Conservation (phyloP, 2,888 invertebrate species). For the Busseola fusca region DNA sequence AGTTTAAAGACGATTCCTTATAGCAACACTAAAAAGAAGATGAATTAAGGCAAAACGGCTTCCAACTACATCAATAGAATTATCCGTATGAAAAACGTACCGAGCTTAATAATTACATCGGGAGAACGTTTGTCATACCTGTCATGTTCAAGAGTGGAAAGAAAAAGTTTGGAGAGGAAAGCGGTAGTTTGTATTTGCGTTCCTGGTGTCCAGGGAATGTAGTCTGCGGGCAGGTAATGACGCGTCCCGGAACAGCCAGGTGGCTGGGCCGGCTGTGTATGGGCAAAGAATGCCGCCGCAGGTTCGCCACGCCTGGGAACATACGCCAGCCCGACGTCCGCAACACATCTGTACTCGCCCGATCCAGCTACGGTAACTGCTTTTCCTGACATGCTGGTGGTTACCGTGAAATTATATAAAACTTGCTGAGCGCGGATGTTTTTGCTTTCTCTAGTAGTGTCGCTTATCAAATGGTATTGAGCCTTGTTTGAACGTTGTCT, state of each 20-base stretch:
- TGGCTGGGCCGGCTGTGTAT: slow-evolving; percentile 77
- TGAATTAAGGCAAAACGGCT: slow-evolving; percentile 52
- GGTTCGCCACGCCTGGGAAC: slow-evolving; percentile 81
- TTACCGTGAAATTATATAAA: slow-evolving; percentile 58
- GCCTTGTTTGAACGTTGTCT: neutral
- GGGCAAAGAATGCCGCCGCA: slow-evolving; percentile 84
- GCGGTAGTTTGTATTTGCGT: slow-evolving; percentile 79
- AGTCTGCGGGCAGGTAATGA: slow-evolving; percentile 74
- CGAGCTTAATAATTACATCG: slow-evolving; percentile 67
- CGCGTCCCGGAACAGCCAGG: slow-evolving; percentile 84
- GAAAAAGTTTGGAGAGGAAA: slow-evolving; percentile 79
- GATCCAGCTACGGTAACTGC: slow-evolving; percentile 74
- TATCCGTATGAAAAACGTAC: slow-evolving; percentile 65
- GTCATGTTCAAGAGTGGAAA: slow-evolving; percentile 66
- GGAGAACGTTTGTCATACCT: slow-evolving; percentile 67
- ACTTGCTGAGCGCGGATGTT: slow-evolving; percentile 24
- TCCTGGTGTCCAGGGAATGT: slow-evolving; percentile 80
- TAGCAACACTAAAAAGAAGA: slow-evolving; percentile 42
- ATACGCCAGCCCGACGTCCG: slow-evolving; percentile 64
- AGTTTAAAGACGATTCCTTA: slow-evolving; percentile 35
- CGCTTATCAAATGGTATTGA: slow-evolving; percentile 20
- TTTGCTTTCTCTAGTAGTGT: slow-evolving; percentile 27
- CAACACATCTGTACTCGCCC: slow-evolving; percentile 73
- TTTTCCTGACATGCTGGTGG: slow-evolving; percentile 66
- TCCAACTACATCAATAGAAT: slow-evolving; percentile 61